Evolutionary conservation across 2,113 vertebrate genomes (phyloP).

Genomic region (Geothlypis trichas): DNA sequence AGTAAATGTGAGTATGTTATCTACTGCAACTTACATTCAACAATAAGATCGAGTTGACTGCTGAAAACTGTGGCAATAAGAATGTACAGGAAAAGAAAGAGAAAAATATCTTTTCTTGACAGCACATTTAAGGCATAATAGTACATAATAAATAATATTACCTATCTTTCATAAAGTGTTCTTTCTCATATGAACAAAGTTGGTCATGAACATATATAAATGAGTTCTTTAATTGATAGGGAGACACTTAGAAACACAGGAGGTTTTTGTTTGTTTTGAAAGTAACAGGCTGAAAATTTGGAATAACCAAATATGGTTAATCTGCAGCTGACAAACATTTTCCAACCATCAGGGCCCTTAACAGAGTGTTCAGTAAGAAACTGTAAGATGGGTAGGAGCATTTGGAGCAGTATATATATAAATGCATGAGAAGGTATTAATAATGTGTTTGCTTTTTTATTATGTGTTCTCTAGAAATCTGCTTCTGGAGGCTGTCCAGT

Average conservation of each 20-base stretch:
- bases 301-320: neutral
- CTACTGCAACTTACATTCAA: neutral
- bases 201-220: neutral
- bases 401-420: neutral
- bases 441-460: neutral
- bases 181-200: neutral
- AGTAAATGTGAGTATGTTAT: neutral
- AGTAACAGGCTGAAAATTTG: neutral
- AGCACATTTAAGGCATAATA: neutral
- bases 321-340: neutral
- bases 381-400: neutral
- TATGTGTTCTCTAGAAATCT: neutral
- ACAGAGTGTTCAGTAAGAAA: neutral
- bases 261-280: neutral
- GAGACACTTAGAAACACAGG: neutral
- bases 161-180: neutral
- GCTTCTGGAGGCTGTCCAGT: neutral
- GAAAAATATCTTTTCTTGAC: neutral
- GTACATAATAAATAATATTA: neutral
- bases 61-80: neutral
- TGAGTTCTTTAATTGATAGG: neutral
- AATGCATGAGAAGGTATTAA: neutral
- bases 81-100: neutral
- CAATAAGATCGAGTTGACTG: neutral
- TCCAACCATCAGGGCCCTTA: neutral